Conservation (phyloP, 2,113 vertebrate species). For the Chinchilla lanigera region DNA sequence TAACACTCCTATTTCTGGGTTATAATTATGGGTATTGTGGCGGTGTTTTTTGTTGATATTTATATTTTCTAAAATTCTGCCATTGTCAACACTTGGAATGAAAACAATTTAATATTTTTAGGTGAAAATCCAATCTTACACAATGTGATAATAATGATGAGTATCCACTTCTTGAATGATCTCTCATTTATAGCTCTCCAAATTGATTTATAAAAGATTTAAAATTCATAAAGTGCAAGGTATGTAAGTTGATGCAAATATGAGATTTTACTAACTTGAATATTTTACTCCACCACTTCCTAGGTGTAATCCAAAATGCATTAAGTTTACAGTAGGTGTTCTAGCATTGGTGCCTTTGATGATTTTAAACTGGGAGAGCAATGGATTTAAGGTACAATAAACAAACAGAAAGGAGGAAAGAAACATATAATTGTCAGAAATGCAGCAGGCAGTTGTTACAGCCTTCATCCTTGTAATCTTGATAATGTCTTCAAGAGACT, state of each 20-base stretch:
- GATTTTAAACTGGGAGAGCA: neutral
- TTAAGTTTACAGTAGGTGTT: neutral
- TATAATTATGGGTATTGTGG: neutral
- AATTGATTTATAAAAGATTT: neutral
- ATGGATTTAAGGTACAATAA: neutral
- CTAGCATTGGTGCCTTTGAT: neutral
- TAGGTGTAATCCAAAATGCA: neutral
- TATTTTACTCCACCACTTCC: neutral
- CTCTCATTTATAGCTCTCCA: neutral
- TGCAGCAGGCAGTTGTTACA: conserved; percentile 47
- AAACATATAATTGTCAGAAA: conserved; percentile 60
- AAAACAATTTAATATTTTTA: neutral
- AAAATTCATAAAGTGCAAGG: neutral
- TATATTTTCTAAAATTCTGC: neutral
- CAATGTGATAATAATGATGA: neutral
- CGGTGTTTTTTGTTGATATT: neutral
- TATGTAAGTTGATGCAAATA: neutral
- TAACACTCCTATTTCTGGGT: neutral
- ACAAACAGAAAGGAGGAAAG: neutral
- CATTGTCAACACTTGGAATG: neutral
- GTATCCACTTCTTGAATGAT: neutral
- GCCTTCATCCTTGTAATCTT: conserved; percentile 69
- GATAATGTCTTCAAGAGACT: conserved; percentile 80
- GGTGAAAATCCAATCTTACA: neutral
- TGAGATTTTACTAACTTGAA: neutral